Base-by-base conservation (phyloP, 1,140 invertebrate genomes). In the Conus betulinus region DNA sequence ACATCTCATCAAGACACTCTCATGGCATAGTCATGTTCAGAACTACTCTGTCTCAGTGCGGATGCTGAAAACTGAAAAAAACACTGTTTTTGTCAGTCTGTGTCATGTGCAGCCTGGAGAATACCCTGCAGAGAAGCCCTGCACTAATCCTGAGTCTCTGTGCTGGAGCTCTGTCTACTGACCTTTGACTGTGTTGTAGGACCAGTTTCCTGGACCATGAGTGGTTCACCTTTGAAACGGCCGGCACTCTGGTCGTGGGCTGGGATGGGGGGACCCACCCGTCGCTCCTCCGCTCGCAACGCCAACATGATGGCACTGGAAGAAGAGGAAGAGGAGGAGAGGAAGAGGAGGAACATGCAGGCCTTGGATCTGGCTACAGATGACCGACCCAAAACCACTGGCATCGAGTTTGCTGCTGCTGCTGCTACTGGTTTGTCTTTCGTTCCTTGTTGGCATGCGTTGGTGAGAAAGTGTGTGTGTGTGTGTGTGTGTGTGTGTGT, bases 211-310 rank as follows among this genome's bases (percentile, higher is more conserved):
- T 95, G 60, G 94, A 95, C 86, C 93, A 92, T 20, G 94, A 95
- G 88, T 95, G 94, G 94, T 95, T 95, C 89, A 92, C 93, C 8
- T 93, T 94, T 91, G 94, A 95, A 89, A 95, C 94, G 57, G 91
- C 94, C 81, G 94, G 94, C 71, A 94, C 93, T 17, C 82, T 95
- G 74, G 89, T 95, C 39, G 92, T 95, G 27, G 93, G 92, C n/a
- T 93, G 94, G 93, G 92, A 93, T n/a, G 94, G 94, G n/a, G n/a
- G 94, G 93, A 25, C 92, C 93, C 74, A 60, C 87, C 0, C 89
- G 87, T 15, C 85, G 90, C 53, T 23, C 76, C 15, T 84, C 88
- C 15, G 88, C 57, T 84, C 87, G 71, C 17, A 6, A 20, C 86
- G 79, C 52, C 76, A 88, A 25, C 85, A 76, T 67, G 67, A 25